phyloP scores from a whole-genome alignment of 2,888 invertebrate species.

The Bellardia pandia region DNA sequence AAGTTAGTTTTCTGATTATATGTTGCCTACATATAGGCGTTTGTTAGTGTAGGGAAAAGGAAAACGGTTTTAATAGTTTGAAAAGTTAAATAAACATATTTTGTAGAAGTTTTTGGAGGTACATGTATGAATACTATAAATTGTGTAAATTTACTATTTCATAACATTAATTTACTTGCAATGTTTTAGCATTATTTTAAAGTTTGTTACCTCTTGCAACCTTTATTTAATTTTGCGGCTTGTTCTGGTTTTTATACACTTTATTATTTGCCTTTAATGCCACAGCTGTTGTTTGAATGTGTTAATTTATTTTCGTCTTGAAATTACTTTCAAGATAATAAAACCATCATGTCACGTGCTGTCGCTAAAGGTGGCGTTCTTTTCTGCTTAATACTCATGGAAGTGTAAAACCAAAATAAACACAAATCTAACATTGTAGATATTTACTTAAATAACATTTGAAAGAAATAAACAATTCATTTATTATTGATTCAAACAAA shows the following conservation, averaged over 20 bases:
- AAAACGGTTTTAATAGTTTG: neutral
- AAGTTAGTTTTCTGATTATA: neutral
- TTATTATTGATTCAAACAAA: neutral
- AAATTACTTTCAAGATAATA: neutral
- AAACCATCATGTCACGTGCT: neutral
- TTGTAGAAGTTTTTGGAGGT: too few species aligned
- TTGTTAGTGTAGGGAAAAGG: neutral
- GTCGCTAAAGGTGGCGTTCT: neutral
- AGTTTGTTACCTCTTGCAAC: neutral
- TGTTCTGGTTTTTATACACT: neutral
- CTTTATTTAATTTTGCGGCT: neutral
- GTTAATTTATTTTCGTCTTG: neutral
- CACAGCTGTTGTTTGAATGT: neutral
- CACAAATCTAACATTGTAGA: neutral
- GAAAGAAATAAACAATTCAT: neutral
- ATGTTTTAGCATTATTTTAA: too few species aligned
- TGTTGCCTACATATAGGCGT: neutral
- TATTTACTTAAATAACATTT: slow-evolving; percentile 4
- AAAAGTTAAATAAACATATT: neutral
- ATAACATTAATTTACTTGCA: too few species aligned
- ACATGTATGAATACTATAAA: too few species aligned
- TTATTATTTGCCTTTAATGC: neutral
- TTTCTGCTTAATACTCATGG: neutral
- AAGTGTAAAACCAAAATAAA: slow-evolving; percentile 1
- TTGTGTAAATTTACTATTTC: too few species aligned